Conservation (phyloP, 2,888 invertebrate species). For the Tyria jacobaeae region DNA sequence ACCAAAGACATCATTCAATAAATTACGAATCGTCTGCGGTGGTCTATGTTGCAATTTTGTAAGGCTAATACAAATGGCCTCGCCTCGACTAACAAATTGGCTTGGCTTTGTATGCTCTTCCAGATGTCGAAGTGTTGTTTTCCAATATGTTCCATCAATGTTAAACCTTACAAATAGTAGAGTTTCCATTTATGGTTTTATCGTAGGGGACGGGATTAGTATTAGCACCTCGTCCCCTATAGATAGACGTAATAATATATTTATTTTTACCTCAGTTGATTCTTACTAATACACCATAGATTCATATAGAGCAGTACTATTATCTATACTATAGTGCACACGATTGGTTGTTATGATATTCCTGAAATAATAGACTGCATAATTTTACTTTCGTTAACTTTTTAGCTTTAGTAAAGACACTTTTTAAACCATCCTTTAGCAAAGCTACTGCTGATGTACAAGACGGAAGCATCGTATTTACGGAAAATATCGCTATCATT, state of each 20-base stretch:
- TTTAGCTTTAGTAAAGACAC: no score
- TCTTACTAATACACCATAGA: conserved; percentile 12
- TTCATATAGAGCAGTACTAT: no score
- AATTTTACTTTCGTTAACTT: no score
- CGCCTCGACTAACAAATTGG: conserved; percentile 20
- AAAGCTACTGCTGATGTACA: conserved; percentile 6
- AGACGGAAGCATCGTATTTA: conserved; percentile 42
- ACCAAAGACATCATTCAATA: conserved; percentile 25
- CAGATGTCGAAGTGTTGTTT: conserved; percentile 11
- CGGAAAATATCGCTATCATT: conserved; percentile 35
- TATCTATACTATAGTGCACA: no score
- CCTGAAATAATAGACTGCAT: no score
- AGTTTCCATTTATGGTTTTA: conserved; percentile 13
- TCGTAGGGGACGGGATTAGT: conserved; percentile 5
- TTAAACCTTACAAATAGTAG: conserved; percentile 9
- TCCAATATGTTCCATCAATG: conserved; percentile 12
- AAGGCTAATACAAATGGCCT: conserved; percentile 22
- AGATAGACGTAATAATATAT: neutral
- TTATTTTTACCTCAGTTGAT: neutral
- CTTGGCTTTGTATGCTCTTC: conserved; percentile 16
- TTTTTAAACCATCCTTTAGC: no score
- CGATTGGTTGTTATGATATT: no score
- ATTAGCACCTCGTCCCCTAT: conserved; percentile 15
- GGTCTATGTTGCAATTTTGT: conserved; percentile 12
- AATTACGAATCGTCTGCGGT: conserved; percentile 4